Conservation (phyloP, 23 tunicate genomes). For the Clavelina lepadiformis region DNA sequence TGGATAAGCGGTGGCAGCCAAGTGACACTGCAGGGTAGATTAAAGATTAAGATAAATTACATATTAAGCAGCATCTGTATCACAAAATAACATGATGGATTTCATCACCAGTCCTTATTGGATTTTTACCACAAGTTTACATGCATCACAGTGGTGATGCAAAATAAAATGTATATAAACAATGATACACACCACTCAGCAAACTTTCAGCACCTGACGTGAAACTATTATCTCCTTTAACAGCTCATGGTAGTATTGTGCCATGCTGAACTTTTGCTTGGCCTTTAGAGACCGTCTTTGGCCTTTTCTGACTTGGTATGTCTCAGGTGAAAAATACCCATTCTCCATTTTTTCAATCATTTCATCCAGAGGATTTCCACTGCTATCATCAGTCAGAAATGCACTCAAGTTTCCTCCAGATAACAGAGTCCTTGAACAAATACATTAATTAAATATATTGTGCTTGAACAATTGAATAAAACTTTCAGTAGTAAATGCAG, state of each 20-base stretch:
- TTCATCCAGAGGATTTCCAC: constrained; percentile 30
- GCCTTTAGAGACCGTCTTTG: constrained; percentile 7
- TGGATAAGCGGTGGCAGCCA: constrained; percentile 19
- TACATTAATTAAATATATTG: no score
- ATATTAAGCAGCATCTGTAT: no score
- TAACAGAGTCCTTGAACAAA: constrained; percentile 9
- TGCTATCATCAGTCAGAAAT: background rate
- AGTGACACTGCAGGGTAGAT: constrained; percentile 22
- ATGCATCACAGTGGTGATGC: background rate
- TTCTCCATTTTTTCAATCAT: constrained; percentile 12
- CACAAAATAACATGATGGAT: no score
- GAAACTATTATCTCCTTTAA: constrained; percentile 36
- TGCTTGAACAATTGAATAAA: no score
- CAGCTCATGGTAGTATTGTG: constrained; percentile 27
- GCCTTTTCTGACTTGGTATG: constrained; percentile 13
- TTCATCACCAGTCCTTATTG: no score
- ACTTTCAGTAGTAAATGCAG: background rate
- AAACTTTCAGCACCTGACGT: constrained; percentile 14
- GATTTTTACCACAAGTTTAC: no score
- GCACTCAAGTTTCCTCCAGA: constrained; percentile 8
- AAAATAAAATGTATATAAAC: background rate
- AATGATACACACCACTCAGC: background rate
- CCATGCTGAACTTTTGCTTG: background rate
- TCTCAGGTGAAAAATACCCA: constrained; percentile 3
- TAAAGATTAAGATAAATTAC: no score